phyloP scores from a whole-genome alignment of 2,113 vertebrate species.

The Grammomys surdaster region DNA sequence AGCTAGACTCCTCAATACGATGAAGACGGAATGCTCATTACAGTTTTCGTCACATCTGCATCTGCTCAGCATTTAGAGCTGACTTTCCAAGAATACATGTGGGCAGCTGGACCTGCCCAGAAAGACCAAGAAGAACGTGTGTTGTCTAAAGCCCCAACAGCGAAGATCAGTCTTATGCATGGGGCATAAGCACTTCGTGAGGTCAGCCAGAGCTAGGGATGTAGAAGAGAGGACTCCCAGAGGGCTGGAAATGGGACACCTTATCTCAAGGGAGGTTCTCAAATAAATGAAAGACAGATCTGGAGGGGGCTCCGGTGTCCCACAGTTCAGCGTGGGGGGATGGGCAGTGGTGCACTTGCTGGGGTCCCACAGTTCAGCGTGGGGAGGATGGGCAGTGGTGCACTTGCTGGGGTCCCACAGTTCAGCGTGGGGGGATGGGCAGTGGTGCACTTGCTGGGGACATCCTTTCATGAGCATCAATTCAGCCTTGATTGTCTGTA shows the following conservation, averaged over 20 bases:
- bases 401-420: no score
- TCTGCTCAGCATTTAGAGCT: neutral
- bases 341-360: accelerated
- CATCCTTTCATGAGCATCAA: conserved; percentile 62
- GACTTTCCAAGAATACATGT: neutral
- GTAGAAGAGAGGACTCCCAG: neutral
- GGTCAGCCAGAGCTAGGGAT: neutral
- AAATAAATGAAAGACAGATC: neutral
- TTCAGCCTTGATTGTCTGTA: conserved; percentile 57
- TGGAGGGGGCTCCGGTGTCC: accelerated
- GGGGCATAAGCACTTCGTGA: accelerated
- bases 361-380: no score
- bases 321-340: accelerated
- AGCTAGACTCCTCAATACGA: neutral
- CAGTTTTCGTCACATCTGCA: neutral
- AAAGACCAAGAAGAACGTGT: neutral
- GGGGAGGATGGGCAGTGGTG: no score
- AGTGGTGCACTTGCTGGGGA: neutral
- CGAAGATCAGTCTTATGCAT: neutral
- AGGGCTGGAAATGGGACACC: neutral
- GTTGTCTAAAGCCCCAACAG: neutral
- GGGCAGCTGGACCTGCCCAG: neutral
- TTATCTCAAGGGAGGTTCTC: neutral
- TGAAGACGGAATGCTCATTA: neutral
- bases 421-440: no score